Evolutionary conservation across 2,888 invertebrate genomes (phyloP).

Genomic region (Lamellibrachia satsuma): DNA sequence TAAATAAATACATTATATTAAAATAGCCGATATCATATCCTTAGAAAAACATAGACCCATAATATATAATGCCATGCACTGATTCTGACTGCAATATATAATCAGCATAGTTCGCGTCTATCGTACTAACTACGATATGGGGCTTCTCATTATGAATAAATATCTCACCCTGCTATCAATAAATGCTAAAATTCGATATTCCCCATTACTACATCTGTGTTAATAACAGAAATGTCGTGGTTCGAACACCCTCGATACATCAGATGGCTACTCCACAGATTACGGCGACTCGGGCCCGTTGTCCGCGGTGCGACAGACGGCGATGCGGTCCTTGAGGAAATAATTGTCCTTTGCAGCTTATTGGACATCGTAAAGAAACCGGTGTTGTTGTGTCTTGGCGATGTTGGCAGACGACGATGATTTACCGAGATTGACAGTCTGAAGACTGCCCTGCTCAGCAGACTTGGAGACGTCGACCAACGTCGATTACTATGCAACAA

Average conservation of each 20-base stretch:
- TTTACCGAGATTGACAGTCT: neutral
- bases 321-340: neutral
- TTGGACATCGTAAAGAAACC: neutral
- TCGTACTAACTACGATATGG: too few relatives aligned
- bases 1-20: too few relatives aligned
- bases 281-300: neutral
- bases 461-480: neutral
- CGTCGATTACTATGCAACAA: neutral
- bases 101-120: too few relatives aligned
- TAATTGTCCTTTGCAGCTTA: neutral
- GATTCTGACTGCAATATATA: too few relatives aligned
- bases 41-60: too few relatives aligned
- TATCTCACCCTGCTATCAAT: too few relatives aligned
- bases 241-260: neutral
- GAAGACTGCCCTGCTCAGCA: neutral
- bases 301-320: neutral
- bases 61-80: too few relatives aligned
- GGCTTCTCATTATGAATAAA: too few relatives aligned
- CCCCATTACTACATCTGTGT: neutral
- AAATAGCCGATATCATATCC: too few relatives aligned
- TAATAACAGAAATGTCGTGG: neutral
- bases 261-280: neutral
- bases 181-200: too few relatives aligned
- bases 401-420: neutral
- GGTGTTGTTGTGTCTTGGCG: neutral